Base-by-base conservation (phyloP, 2,888 invertebrate genomes). In the Lithophane ornitopus region DNA sequence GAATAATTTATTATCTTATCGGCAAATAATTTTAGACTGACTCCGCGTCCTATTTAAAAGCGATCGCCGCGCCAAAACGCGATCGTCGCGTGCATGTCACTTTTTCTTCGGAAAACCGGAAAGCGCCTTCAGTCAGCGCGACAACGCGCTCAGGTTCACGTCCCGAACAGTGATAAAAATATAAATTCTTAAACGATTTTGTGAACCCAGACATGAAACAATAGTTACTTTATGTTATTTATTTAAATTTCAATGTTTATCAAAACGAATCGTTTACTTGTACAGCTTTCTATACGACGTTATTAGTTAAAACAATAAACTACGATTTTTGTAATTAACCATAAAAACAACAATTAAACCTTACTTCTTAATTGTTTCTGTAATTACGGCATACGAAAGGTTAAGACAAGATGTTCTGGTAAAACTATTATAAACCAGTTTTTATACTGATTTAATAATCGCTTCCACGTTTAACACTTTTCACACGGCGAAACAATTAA, bases 311-410 rank as follows among this genome's bases (percentile, higher is more conserved):
- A 49, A 58, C 41, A 52, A 34, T 6, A 28, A 28, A 39, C 52
- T 14, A 62, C 2, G 34, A 41, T 56, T 63, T 26, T 61, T 49
- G 7, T 62, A 19, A 34, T 52, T 59, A 52, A 49, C 16, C 19
- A 75, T 67, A 26, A 61, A 26, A 68, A 54, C 44, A 69, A 39
- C 39, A 39, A 62, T 69, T 76, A 62, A 46, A 28, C n/a, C 11
- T n/a, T n/a, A n/a, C n/a, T n/a, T 19, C 19, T 19, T 19, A 19
- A 46, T 49, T 49, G 19, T 19, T 19, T 49, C 49, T 49, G 49
- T 49, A 19, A 49, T 49, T 49, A 49, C 49, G 46, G 16, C 49
- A 49, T 49, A 49, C 49, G 49, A 49, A 49, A 49, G 19, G 16
- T 70, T 54, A 34, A 46, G 46, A 62, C 28, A 69, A 54, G 7